These are phyloP conservation scores for Ctena decussata DNA, from an alignment of 2,888 invertebrate genomes.

Conservation along the genomic window DNA sequence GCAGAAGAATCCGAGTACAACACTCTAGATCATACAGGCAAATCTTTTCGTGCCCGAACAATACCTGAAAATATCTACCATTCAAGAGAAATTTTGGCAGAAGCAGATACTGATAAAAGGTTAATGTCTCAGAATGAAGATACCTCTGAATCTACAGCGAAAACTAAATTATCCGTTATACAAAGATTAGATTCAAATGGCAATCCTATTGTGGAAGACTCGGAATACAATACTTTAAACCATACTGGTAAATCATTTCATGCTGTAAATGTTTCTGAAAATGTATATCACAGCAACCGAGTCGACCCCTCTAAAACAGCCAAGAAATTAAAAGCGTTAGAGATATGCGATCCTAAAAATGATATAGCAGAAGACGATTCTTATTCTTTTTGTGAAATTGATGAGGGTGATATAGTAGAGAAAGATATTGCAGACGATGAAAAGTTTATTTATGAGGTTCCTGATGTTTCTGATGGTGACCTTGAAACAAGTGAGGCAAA, in stretches of 20 bases:
- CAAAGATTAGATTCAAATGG: too few species aligned
- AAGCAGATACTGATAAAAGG: not conserved
- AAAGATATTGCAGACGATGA: not conserved
- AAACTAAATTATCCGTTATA: too few species aligned
- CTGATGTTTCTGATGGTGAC: not conserved
- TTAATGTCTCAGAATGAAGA: too few species aligned
- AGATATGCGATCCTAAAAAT: not conserved
- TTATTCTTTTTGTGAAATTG: not conserved
- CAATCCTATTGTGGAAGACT: not conserved
- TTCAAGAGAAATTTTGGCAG: not conserved
- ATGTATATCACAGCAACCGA: not conserved
- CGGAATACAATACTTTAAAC: not conserved
- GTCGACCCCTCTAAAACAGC: too few species aligned
- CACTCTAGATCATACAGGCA: not conserved
- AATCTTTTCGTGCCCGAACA: not conserved
- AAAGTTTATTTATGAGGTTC: not conserved
- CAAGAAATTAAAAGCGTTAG: too few species aligned
- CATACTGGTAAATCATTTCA: not conserved
- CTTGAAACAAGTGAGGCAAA: not conserved
- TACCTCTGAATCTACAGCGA: too few species aligned
- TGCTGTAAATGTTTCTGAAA: not conserved
- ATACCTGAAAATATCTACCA: not conserved
- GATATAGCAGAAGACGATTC: not conserved
- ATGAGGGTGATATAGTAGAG: not conserved
- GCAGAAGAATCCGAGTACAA: not conserved